Conservation (phyloP, 2,113 vertebrate genomes). For the Actenoides hombroni region DNA sequence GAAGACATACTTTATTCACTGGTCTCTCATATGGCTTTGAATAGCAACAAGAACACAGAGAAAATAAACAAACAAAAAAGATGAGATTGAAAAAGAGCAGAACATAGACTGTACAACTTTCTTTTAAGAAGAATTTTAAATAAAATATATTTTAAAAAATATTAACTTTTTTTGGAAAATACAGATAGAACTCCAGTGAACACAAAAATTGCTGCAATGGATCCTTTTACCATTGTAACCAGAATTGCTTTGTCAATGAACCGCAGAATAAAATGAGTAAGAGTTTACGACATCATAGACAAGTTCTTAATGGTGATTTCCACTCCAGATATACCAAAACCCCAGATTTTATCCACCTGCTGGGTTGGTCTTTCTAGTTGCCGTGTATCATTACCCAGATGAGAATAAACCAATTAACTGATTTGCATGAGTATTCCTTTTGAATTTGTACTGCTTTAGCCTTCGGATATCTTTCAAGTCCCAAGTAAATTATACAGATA, state of each 20-base stretch:
- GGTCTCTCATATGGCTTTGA: not conserved
- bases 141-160: not conserved
- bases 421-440: not conserved
- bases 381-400: not conserved
- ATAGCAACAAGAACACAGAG: not conserved
- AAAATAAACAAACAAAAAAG: not conserved
- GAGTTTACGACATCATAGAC: not conserved
- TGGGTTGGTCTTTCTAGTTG: not conserved
- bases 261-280: not conserved
- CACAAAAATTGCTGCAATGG: not conserved
- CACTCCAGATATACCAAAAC: not conserved
- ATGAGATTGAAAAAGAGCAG: not conserved
- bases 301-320: not conserved
- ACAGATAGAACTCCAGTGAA: not conserved
- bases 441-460: not conserved
- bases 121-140: not conserved
- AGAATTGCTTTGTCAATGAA: not conserved
- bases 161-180: not conserved
- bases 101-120: not conserved
- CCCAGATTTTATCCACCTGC: not conserved
- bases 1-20: not conserved
- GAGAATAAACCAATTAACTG: not conserved
- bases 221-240: not conserved
- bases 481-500: not conserved
- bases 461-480: not conserved